Evolutionary conservation across 2,888 invertebrate genomes (phyloP).

Genomic region (Melieria picta): DNA sequence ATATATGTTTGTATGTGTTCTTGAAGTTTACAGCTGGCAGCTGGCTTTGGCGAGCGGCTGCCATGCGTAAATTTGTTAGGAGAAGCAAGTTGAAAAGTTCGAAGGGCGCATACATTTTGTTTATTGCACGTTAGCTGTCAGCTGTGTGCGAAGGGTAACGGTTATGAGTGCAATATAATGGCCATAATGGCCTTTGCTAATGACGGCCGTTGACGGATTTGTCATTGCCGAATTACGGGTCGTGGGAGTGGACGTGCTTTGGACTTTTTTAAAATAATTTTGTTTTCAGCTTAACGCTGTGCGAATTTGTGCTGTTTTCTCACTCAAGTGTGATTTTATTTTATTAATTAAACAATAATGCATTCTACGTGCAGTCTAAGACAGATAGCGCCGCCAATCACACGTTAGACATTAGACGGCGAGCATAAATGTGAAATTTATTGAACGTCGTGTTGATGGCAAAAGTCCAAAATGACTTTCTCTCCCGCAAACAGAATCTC

Average conservation of each 20-base stretch:
- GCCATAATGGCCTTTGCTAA: background rate
- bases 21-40: too few relatives aligned
- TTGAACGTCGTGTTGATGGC: constrained; percentile 17
- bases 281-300: too few relatives aligned
- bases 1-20: background rate
- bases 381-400: background rate
- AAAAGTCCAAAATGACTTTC: constrained; percentile 19
- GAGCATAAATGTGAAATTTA: constrained; percentile 15
- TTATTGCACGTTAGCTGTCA: background rate
- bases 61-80: background rate
- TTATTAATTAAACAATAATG: too few relatives aligned
- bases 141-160: background rate
- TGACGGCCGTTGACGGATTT: background rate
- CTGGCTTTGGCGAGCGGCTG: background rate
- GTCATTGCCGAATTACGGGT: background rate
- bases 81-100: background rate
- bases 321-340: too few relatives aligned
- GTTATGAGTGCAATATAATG: background rate
- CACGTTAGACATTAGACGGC: background rate
- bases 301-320: too few relatives aligned
- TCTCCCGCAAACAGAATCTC: background rate
- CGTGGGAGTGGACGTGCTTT: background rate
- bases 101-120: constrained; percentile 4
- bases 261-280: background rate
- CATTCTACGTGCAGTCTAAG: too few relatives aligned